Percentiles rank a stretch among this genome's conserved stretches.
These are phyloP conservation scores for Clarias macrocephalus DNA, from an alignment of 2,113 vertebrate species.

Conservation along the genomic window DNA sequence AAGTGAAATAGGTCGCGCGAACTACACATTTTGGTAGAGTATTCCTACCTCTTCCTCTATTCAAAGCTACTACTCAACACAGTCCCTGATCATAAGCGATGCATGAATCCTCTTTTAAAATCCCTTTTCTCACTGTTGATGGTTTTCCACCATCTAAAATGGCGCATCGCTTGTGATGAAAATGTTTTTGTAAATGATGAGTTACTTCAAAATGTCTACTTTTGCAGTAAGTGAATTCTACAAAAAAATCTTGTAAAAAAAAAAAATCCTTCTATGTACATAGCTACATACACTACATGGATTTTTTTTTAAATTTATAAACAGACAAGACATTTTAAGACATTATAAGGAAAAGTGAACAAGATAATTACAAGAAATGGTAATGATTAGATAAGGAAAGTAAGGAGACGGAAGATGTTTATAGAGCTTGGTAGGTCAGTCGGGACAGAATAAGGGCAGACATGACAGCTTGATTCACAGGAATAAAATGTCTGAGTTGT, in stretches of 20 bases:
- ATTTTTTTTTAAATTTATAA: not conserved
- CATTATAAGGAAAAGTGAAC: not conserved
- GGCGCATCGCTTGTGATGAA: no score
- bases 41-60: no score
- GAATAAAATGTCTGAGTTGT: slow-evolving; percentile 27
- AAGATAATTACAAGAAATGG: not conserved
- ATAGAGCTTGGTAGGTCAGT: slow-evolving; percentile 12
- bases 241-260: not conserved
- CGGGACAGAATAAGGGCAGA: slow-evolving; percentile 12
- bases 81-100: no score
- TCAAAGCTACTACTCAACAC: no score
- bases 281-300: not conserved
- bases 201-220: not conserved
- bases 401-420: slow-evolving; percentile 3
- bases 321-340: not conserved
- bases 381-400: not conserved
- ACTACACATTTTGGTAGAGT: no score
- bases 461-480: slow-evolving; percentile 23
- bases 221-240: not conserved
- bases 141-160: no score
- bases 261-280: not conserved
- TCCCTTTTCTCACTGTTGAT: no score
- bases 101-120: no score
- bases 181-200: no score
- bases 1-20: no score